These are phyloP conservation scores for Homalodisca vitripennis DNA, from an alignment of 1,140 invertebrate genomes.

Conservation along the genomic window DNA sequence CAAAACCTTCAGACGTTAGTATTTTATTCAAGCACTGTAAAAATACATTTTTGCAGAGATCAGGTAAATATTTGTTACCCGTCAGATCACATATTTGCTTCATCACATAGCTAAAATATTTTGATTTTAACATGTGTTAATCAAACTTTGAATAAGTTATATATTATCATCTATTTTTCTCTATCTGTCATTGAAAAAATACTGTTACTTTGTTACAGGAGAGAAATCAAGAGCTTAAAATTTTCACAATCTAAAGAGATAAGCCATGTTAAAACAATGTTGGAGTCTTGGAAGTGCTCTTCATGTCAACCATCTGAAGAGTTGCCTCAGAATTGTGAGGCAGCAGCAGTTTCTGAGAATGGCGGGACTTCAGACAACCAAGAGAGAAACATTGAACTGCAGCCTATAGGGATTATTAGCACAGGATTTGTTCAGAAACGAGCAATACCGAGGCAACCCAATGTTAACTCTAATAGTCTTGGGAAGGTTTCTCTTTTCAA, in stretches of 20 bases:
- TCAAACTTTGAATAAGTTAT: background rate
- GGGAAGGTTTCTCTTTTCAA: conserved; percentile 72
- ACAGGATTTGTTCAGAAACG: conserved; percentile 75
- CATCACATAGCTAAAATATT: background rate
- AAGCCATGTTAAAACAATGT: conserved; percentile 8
- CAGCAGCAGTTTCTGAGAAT: background rate
- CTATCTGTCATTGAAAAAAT: background rate
- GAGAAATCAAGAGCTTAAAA: conserved; percentile 23
- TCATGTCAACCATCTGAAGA: conserved; percentile 21
- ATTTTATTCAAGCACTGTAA: background rate
- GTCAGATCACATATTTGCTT: background rate
- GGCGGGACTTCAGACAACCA: background rate
- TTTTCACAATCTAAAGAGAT: conserved; percentile 33
- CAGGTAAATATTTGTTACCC: background rate
- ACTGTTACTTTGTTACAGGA: conserved; percentile 31
- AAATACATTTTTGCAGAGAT: background rate
- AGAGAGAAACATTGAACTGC: conserved; percentile 26
- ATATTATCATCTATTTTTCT: background rate
- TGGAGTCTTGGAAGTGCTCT: conserved; percentile 32
- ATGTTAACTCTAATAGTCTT: conserved; percentile 67
- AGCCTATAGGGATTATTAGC: conserved; percentile 38
- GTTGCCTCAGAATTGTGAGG: background rate
- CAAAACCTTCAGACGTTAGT: too few relatives aligned
- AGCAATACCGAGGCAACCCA: conserved; percentile 81
- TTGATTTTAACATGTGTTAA: background rate